Evolutionary conservation across 2,113 vertebrate species (phyloP).

Genomic region (Ochotona princeps): DNA sequence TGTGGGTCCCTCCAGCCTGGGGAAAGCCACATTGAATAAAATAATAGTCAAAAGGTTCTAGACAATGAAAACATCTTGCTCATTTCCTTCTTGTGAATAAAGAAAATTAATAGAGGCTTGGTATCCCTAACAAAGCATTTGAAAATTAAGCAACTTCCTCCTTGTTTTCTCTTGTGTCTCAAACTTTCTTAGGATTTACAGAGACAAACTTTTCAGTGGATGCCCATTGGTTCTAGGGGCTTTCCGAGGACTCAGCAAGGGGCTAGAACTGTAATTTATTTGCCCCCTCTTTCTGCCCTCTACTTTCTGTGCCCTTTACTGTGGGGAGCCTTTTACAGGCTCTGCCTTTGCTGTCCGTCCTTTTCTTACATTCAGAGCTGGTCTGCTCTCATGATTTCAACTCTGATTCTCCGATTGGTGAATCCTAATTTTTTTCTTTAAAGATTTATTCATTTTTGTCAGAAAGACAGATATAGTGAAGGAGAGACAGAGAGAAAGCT

Average conservation of each 20-base stretch:
- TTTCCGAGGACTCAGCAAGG: not conserved
- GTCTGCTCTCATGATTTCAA: not conserved
- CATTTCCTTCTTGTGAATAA: not conserved
- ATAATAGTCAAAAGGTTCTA: not conserved
- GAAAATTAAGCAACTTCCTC: slow-evolving; percentile 8
- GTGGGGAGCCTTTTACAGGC: not conserved
- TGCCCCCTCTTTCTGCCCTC: not conserved
- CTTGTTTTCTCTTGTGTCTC: not conserved
- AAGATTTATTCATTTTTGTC: no score
- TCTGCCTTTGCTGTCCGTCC: not conserved
- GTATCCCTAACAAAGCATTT: not conserved
- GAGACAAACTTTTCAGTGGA: not conserved
- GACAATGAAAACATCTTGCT: slow-evolving; percentile 35
- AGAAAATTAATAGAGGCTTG: slow-evolving; percentile 8
- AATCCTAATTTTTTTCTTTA: not conserved
- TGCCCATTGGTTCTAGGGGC: not conserved
- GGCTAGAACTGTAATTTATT: not conserved
- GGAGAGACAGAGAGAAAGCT: no score
- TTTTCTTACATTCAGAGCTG: not conserved
- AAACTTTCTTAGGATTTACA: not conserved
- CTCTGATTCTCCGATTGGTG: not conserved
- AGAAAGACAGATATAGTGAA: no score
- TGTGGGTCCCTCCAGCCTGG: not conserved
- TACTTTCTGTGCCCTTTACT: not conserved
- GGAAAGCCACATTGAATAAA: slow-evolving; percentile 5